Evolutionary conservation across 1,140 invertebrate genomes (phyloP), one percentile per base, ranked within the genome.

Genomic region (Pseudomyrmex cubaensis): DNA sequence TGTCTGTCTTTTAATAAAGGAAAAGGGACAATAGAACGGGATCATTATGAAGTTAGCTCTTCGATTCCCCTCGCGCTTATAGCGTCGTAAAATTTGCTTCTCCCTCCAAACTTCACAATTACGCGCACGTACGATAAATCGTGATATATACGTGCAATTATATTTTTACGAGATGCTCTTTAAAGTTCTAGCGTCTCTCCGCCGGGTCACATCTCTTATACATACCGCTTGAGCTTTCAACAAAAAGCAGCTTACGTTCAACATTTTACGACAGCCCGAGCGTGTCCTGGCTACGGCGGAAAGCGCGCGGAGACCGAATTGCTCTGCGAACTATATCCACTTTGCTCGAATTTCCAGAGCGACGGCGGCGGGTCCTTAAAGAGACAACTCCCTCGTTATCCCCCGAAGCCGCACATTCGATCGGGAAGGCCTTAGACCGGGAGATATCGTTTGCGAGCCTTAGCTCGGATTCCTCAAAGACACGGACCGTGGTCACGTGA

Each of bases 331-430:
- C 50, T 88, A 56, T 73, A 88, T 87, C 83, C 66, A 69, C 46
- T 87, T 75, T 82, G 70, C 72, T 88, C 76, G 76, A 84, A 88
- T 88, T 87, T 85, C 87, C 85, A 84, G 85, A 67, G 56, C n/a
- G 44, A 46, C 52, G 63, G 48, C 52, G 63, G 54, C n/a, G 72
- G 59, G 56, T 72, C 76, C 86, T 82, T 76, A 66, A 87, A 82
- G 85, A 87, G 84, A 17, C 74, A 83, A 84, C 63, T 67, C 54
- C 56, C 52, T 72, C 75, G 64, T 87, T 87, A 87, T 87, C 85
- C 12, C 5, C 20, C 15, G 75, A 87, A 70, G 63, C 70, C 69
- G 35, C 35, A 70, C n/a, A 25, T 62, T 86, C 67, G 62, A 50
- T 35, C 35, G 35, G 35, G 46, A 50, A 46, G 61, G 44, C 52